Conservation (phyloP, 2,888 invertebrate genomes). For the Metacarcinus magister region DNA sequence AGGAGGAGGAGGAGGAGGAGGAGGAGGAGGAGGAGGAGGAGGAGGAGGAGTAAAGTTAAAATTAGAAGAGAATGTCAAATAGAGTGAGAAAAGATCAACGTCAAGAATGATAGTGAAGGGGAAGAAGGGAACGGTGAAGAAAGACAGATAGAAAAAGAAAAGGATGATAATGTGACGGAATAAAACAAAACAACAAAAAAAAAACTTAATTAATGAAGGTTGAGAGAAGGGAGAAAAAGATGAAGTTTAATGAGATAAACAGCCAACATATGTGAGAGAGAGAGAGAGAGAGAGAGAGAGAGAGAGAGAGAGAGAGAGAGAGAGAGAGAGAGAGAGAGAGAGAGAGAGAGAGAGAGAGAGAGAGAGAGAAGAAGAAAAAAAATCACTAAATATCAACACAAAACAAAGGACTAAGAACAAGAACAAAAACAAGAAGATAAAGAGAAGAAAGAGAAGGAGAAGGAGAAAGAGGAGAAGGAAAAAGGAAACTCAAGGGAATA, state of each 20-base stretch:
- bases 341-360: not conserved
- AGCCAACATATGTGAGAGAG: not conserved
- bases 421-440: not conserved
- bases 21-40: not conserved
- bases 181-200: not conserved
- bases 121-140: not conserved
- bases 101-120: not conserved
- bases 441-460: not conserved
- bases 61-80: not conserved
- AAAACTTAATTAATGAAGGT: not conserved
- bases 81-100: not conserved
- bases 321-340: not conserved
- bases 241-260: not conserved
- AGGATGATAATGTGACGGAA: not conserved
- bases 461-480: not conserved
- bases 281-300: conserved; percentile 51
- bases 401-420: not conserved
- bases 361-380: not conserved
- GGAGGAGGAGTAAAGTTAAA: not conserved
- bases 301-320: not conserved
- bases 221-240: not conserved
- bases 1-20: not conserved
- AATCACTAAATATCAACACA: not conserved
- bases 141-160: not conserved
- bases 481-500: not conserved